Evolutionary conservation across 2,888 invertebrate species (phyloP).

Genomic region (Callosobruchus maculatus): DNA sequence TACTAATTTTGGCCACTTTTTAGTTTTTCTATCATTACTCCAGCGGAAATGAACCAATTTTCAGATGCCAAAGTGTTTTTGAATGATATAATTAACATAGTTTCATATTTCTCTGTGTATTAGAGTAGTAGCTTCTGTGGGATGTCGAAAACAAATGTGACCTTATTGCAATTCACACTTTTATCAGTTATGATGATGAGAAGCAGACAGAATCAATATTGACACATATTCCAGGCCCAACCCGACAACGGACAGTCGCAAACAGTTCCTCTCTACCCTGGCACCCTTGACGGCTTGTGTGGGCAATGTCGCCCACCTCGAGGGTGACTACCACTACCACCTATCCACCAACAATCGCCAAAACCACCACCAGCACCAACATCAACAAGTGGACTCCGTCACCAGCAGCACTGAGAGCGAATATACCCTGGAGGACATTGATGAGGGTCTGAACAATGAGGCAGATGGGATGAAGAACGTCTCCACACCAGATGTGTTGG

Average conservation of each 20-base stretch:
- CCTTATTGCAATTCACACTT: too few relatives aligned
- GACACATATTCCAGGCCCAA: conserved; percentile 39
- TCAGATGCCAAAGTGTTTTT: too few relatives aligned
- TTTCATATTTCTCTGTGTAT: too few relatives aligned
- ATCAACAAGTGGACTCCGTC: conserved; percentile 43
- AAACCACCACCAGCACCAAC: conserved; percentile 58
- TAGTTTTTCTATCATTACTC: too few relatives aligned
- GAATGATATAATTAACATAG: too few relatives aligned
- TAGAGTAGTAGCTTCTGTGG: too few relatives aligned
- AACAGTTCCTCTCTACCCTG: conserved; percentile 75
- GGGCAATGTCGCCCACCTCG: conserved; percentile 51
- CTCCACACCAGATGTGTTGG: conserved; percentile 74
- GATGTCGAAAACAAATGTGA: too few relatives aligned
- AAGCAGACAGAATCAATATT: too few relatives aligned
- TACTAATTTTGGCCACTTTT: too few relatives aligned
- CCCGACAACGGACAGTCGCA: conserved; percentile 57
- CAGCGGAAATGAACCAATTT: too few relatives aligned
- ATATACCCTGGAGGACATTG: conserved; percentile 64
- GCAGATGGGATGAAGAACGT: conserved; percentile 47
- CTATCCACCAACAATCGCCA: conserved; percentile 42
- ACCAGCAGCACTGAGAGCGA: conserved; percentile 64
- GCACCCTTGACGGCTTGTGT: conserved; percentile 79
- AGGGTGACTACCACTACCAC: conserved; percentile 26
- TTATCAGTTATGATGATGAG: too few relatives aligned
- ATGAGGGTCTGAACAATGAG: conserved; percentile 57